phyloP scores from a whole-genome alignment of 2,113 vertebrate species.

The Charadrius vociferus region DNA sequence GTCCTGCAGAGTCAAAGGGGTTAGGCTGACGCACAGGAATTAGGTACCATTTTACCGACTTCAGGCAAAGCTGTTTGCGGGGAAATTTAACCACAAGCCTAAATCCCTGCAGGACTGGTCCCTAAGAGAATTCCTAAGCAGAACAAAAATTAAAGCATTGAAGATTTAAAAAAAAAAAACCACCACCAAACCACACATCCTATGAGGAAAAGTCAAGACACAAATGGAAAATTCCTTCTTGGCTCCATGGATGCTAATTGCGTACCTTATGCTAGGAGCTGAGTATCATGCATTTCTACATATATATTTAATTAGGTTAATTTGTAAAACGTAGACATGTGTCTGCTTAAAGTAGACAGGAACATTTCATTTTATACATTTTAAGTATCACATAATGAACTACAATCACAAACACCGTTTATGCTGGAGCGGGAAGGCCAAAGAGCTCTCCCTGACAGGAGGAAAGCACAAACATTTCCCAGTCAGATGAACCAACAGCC shows the following conservation, averaged over 20 bases:
- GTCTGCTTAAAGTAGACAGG: slow-evolving; percentile 45
- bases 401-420: neutral
- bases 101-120: neutral
- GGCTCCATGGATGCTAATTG: slow-evolving; percentile 26
- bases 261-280: slow-evolving; percentile 18
- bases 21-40: neutral
- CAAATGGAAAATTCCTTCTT: slow-evolving; percentile 63
- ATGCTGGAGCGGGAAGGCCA: neutral
- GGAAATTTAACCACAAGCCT: slow-evolving; percentile 1
- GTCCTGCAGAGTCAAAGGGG: neutral
- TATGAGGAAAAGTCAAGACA: slow-evolving; percentile 25
- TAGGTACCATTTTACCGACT: neutral
- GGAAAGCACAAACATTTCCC: neutral
- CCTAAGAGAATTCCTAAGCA: neutral
- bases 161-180: neutral
- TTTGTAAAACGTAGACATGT: slow-evolving; percentile 33
- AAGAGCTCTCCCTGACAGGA: neutral
- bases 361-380: slow-evolving; percentile 18
- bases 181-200: neutral
- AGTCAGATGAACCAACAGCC: neutral
- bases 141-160: slow-evolving; percentile 32
- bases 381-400: slow-evolving; percentile 1
- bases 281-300: slow-evolving; percentile 38
- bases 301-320: slow-evolving; percentile 71
- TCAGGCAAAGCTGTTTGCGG: neutral